Percentiles rank a stretch among this genome's conserved stretches.
Evolutionary conservation across 1,140 invertebrate species (phyloP).

Genomic region (Ceratina calcarata): DNA sequence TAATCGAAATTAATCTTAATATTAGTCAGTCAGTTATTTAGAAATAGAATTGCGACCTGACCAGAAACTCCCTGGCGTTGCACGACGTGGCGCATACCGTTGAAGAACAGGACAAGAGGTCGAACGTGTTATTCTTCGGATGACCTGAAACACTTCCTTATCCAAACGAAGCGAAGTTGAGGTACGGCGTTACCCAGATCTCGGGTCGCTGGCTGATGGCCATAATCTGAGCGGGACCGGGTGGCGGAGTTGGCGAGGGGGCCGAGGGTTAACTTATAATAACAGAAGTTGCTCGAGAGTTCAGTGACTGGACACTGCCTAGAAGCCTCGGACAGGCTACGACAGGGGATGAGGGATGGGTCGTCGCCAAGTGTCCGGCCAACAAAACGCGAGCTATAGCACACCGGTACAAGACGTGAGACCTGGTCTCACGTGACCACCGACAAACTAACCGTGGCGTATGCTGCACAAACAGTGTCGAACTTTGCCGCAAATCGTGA

Average conservation of each 20-base stretch:
- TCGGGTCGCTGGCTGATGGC: conserved; percentile 76
- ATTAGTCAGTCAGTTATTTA: not conserved
- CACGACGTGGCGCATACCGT: conserved; percentile 23
- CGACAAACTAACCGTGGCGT: conserved; percentile 73
- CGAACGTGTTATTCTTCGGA: conserved; percentile 78
- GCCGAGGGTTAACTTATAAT: conserved; percentile 79
- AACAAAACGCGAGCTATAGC: conserved; percentile 69
- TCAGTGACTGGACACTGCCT: conserved; percentile 74
- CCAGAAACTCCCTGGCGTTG: conserved; percentile 3
- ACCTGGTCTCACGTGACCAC: conserved; percentile 65
- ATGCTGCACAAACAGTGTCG: conserved; percentile 67
- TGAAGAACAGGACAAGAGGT: conserved; percentile 67
- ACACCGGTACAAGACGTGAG: conserved; percentile 70
- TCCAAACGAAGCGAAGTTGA: conserved; percentile 77
- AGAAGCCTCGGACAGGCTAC: conserved; percentile 67
- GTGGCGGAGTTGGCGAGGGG: conserved; percentile 50
- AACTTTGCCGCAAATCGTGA: conserved; percentile 72
- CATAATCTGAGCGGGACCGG: conserved; percentile 74
- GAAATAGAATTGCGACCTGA: conserved; percentile 23
- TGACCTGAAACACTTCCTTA: conserved; percentile 73
- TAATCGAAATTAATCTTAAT: no score
- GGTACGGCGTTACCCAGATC: conserved; percentile 72
- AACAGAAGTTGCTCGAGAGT: conserved; percentile 79
- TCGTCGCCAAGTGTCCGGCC: conserved; percentile 78
- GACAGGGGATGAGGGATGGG: conserved; percentile 76